Conservation (phyloP, 2,888 invertebrate genomes). For the Protodeltote pygarga region DNA sequence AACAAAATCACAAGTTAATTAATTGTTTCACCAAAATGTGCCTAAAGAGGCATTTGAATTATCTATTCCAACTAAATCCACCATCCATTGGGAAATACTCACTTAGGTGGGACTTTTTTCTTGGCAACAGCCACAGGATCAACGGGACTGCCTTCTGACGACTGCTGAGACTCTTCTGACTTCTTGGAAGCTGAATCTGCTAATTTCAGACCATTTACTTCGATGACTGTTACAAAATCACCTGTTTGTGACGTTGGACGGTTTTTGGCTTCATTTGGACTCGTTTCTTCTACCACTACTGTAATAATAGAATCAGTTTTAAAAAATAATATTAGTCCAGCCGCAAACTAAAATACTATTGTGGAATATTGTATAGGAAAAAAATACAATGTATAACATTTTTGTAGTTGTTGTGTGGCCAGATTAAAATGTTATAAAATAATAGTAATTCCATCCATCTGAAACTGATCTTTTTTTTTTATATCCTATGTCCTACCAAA, state of each 20-base stretch:
- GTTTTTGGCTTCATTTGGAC: constrained; percentile 79
- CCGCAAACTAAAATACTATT: background rate
- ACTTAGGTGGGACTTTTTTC: constrained; percentile 90
- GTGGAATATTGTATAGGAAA: background rate
- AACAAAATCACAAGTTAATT: too few species aligned
- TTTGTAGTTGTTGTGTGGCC: too few species aligned
- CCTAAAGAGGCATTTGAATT: too few species aligned
- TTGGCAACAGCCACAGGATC: constrained; percentile 86
- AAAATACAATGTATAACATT: too few species aligned
- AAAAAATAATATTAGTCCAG: background rate
- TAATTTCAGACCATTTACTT: constrained; percentile 93
- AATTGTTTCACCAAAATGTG: too few species aligned
- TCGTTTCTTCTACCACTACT: constrained; percentile 76
- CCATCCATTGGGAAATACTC: constrained; percentile 49
- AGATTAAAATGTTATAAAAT: too few species aligned
- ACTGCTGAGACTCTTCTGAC: constrained; percentile 74
- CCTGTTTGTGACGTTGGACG: constrained; percentile 84
- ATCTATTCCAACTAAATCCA: too few species aligned
- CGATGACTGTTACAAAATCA: constrained; percentile 95
- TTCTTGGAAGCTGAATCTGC: constrained; percentile 80
- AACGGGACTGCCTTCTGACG: constrained; percentile 85
- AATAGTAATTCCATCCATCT: too few species aligned
- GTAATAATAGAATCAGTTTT: constrained; percentile 41
- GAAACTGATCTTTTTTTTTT: too few species aligned
- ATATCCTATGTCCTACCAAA: too few species aligned